Evolutionary conservation across 2,797 vertebrate species (phyloP), one percentile per base, ranked within the genome.

Genomic region (Enteromius trimaculatus): DNA sequence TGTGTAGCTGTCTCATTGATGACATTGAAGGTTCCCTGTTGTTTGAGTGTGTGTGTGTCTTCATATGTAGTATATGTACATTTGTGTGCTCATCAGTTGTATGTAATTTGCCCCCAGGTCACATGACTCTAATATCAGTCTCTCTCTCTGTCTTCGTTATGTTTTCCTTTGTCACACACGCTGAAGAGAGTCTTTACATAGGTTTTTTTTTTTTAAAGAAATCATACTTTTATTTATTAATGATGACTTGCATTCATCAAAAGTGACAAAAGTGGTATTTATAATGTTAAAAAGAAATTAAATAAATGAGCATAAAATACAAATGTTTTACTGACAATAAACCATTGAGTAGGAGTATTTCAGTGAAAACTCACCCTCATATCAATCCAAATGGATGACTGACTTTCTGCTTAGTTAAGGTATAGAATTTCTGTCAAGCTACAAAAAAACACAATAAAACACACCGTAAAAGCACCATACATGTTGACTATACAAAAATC

Each of bases 1-100:
- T 60, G 64, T 80, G 44, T 8, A 76, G 29, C 39, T 62, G 66
- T 82, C 13, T 39, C 80, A 75, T 86, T 64, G 29, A 23, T 71
- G 29, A 77, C 51, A 42, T 42, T 80, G 37, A 47, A 64, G 47
- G 21, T 69, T 69, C 42, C 53, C 64, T 76, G 58, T 37, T 64
- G 49, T 49, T 44, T 71, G 39, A 42, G 29, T 53, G 39, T 70
- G 64, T 31, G 37, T 39, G 62, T 49, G 42, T 80, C 23, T 39
- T 10, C 23, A n/a, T 7, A n/a, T 42, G 55, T 77, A 37, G 68
- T 71, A 19, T n/a, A 16, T 49, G 68, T 29, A 29, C 21, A 9
- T 39, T 9, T 65, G 72, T 53, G 49, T 64, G 34, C 34, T 78
- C 29, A 64, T 17, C 26, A 31, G 80, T 55, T 58, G 42, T 8